Evolutionary conservation across 1,140 invertebrate genomes (phyloP).

Genomic region (Drosophila lowei): DNA sequence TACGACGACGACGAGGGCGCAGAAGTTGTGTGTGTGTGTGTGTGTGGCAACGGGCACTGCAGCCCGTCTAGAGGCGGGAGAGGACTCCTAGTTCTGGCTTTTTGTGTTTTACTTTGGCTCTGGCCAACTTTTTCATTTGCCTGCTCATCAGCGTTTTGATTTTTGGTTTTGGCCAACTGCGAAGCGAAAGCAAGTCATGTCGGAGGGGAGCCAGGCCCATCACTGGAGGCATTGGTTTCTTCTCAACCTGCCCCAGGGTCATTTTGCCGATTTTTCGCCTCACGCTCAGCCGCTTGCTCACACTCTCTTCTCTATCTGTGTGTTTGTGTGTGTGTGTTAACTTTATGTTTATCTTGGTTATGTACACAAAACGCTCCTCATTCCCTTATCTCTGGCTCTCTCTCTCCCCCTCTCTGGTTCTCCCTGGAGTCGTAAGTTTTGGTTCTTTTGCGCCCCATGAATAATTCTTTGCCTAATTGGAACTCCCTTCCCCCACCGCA

Average conservation of each 20-base stretch:
- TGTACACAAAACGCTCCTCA: slow-evolving; percentile 53
- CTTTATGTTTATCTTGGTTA: slow-evolving; percentile 78
- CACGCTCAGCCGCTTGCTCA: slow-evolving; percentile 5
- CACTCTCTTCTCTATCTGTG: slow-evolving; percentile 1
- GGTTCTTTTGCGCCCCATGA: slow-evolving; percentile 37
- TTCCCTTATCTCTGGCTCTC: slow-evolving; percentile 33
- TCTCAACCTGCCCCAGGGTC: slow-evolving; percentile 74
- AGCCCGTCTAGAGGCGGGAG: not conserved
- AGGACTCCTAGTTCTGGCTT: slow-evolving; percentile 62
- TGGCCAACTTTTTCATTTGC: slow-evolving; percentile 79
- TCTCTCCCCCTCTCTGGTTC: not conserved
- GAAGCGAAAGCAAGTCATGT: slow-evolving; percentile 51
- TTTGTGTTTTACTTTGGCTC: slow-evolving; percentile 54
- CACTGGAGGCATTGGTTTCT: slow-evolving; percentile 71
- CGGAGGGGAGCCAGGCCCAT: slow-evolving; percentile 6
- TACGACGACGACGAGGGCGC: slow-evolving; percentile 19
- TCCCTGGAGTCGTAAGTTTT: slow-evolving; percentile 45
- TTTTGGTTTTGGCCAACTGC: slow-evolving; percentile 66
- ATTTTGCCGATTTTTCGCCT: slow-evolving; percentile 66
- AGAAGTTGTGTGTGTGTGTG: slow-evolving; percentile 42
- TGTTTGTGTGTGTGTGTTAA: slow-evolving; percentile 54
- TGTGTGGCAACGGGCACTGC: slow-evolving; percentile 25
- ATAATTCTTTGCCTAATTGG: slow-evolving; percentile 49
- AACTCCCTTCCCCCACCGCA: slow-evolving; percentile 16
- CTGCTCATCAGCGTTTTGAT: slow-evolving; percentile 83